A percentile compares a stretch with the other conserved stretches of the same genome.
Evolutionary conservation across 2,113 vertebrate genomes (phyloP).

Genomic region (Myrmecophaga tridactyla): DNA sequence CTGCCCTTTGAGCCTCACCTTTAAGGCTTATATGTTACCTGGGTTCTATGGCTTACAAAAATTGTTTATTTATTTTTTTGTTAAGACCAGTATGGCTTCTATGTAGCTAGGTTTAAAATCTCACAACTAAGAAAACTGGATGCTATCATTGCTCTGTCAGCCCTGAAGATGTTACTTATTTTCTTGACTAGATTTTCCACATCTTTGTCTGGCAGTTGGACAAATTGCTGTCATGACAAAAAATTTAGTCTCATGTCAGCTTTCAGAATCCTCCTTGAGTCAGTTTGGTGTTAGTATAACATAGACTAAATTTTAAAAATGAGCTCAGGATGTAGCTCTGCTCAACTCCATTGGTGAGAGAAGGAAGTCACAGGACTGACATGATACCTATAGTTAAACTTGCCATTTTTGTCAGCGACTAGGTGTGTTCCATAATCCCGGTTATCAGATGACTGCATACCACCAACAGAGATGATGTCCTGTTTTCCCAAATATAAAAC

Average conservation of each 20-base stretch:
- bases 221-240: background rate
- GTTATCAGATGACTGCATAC: background rate
- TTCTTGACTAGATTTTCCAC: background rate
- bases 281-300: background rate
- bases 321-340: background rate
- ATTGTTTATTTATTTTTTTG: background rate
- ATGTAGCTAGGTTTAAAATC: background rate
- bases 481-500: background rate
- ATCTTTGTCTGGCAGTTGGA: background rate
- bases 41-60: background rate
- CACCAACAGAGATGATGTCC: background rate
- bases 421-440: rapidly evolving
- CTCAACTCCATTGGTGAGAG: background rate
- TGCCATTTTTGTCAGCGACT: background rate
- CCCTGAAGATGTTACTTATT: background rate
- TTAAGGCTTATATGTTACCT: background rate
- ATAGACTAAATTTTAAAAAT: background rate
- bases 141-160: too few relatives aligned
- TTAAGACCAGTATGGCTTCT: too few relatives aligned
- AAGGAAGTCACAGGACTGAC: background rate
- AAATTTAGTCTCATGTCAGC: background rate
- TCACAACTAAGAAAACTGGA: background rate
- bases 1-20: too few relatives aligned
- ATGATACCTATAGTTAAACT: background rate
- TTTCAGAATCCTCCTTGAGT: background rate